Evolutionary conservation across 2,888 invertebrate species (phyloP).

Genomic region (Drosophila nr. perissopoda): DNA sequence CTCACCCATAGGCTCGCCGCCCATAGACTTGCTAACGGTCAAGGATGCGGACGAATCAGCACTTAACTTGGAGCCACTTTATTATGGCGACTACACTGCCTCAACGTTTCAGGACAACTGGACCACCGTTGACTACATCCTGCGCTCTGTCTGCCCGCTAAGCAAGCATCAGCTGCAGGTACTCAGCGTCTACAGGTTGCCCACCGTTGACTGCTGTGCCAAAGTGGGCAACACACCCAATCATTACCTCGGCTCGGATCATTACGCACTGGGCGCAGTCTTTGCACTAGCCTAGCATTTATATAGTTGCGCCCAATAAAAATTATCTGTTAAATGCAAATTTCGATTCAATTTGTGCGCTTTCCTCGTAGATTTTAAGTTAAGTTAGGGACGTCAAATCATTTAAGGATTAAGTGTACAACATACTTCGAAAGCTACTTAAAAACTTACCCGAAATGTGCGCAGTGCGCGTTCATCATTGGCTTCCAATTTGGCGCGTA

Average conservation of each 20-base stretch:
- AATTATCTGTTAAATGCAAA: constrained; percentile 10
- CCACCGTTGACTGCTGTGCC: constrained; percentile 87
- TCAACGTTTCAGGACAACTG: constrained; percentile 92
- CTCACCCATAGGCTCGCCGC: constrained; percentile 55
- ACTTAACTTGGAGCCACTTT: constrained; percentile 54
- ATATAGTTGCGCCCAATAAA: background rate
- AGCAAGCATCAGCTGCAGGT: constrained; percentile 83
- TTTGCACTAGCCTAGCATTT: constrained; percentile 85
- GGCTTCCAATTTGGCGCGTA: constrained; percentile 81
- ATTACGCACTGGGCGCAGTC: constrained; percentile 91
- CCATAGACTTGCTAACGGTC: constrained; percentile 77
- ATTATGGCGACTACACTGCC: constrained; percentile 56
- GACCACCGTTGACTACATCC: constrained; percentile 96
- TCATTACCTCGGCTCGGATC: constrained; percentile 91
- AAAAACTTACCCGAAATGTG: constrained; percentile 79
- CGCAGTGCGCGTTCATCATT: constrained; percentile 77
- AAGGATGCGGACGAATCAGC: background rate
- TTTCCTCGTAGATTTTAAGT: background rate
- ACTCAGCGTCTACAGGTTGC: constrained; percentile 88
- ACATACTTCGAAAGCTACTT: background rate
- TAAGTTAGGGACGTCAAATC: background rate
- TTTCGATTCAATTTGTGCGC: background rate
- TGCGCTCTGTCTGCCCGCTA: constrained; percentile 86
- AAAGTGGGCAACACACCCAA: constrained; percentile 90
- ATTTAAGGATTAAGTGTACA: background rate